Base-by-base conservation (phyloP, 2,888 invertebrate species). In the Fissipunctia ypsillon region DNA sequence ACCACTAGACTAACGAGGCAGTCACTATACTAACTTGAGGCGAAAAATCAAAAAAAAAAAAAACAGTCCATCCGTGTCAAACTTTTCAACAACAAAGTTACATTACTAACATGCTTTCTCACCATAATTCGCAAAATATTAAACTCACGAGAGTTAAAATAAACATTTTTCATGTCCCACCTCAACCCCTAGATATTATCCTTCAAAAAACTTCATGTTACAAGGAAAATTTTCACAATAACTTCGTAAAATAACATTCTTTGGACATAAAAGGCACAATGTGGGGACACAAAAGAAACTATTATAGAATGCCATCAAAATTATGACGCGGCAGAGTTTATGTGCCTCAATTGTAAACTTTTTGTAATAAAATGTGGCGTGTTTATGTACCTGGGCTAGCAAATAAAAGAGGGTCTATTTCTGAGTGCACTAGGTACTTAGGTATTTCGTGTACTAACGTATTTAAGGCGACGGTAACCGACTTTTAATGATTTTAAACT, bases 231-330 rank as follows among this genome's bases (percentile, higher is more conserved):
- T 72, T 67, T 57, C 74, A 79, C 85, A 88, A 88, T 87, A 87
- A 81, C 84, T 80, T 75, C 52, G 76, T 69, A 59, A 75, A 85
- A 85, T 85, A 84, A 83, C 84, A 85, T 85, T 87, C 77, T 77
- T 76, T 22, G 50, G 57, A 57, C 76, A 77, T 83, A 86, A 87
- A 83, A 69, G 86, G 52, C 45, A 78, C 83, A 78, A 82, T 82
- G 69, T 83, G 10, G 38, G 54, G n/a, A 35, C 52, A 85, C 85
- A 85, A 85, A 87, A 66, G 85, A 78, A 86, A 77, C 86, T 83
- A 72, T 77, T 83, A 85, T 48, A 74, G 59, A 69, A 71, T 67
- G 54, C 73, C 73, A 87, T 85, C 88, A 85, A 87, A 83, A 84
- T 85, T 86, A 86, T 86, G 78, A 83, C 68, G 72, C 50, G 41